phyloP scores from a whole-genome alignment of 2,113 vertebrate genomes.

The Bubalus kerabau region DNA sequence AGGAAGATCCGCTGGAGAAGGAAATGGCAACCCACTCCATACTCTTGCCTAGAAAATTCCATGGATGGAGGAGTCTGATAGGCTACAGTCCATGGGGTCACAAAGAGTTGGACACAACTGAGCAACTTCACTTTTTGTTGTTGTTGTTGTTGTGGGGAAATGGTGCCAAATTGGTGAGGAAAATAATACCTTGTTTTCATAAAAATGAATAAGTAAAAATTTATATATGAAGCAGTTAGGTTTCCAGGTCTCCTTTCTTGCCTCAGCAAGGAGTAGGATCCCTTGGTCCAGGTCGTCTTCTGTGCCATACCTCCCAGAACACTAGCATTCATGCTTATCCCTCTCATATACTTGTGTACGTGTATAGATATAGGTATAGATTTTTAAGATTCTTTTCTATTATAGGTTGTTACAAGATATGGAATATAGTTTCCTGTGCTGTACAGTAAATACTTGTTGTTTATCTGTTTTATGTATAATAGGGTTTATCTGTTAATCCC shows the following conservation, averaged over 20 bases:
- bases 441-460: not conserved
- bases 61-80: no score
- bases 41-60: no score
- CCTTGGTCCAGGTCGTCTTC: not conserved
- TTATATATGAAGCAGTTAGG: not conserved
- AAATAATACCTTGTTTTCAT: not conserved
- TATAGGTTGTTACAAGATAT: not conserved
- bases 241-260: not conserved
- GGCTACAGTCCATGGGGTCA: no score
- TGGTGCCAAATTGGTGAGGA: not conserved
- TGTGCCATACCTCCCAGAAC: not conserved
- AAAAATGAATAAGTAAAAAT: not conserved
- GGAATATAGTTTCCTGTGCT: not conserved
- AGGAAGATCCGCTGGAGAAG: no score
- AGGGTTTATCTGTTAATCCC: not conserved
- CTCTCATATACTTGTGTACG: not conserved
- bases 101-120: no score
- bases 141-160: not conserved
- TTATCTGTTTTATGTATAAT: not conserved
- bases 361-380: not conserved
- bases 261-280: not conserved
- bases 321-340: not conserved
- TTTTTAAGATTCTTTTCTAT: not conserved
- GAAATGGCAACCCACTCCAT: no score
- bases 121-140: no score